These are phyloP conservation scores for Suncus etruscus DNA, from an alignment of 2,113 vertebrate genomes.

Conservation along the genomic window DNA sequence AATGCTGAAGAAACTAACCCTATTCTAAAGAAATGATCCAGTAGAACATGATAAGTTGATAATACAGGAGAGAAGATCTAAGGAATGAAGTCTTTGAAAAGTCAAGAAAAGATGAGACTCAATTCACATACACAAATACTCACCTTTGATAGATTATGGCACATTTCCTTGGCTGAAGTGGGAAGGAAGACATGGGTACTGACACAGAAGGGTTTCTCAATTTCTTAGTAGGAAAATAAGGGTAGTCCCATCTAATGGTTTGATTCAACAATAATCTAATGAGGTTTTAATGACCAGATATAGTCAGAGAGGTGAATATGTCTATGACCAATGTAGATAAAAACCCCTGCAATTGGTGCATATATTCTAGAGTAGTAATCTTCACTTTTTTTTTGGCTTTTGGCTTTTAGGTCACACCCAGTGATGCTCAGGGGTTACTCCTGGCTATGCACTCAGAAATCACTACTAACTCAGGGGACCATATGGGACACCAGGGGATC, in stretches of 20 bases:
- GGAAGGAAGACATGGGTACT: neutral
- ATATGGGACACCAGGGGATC: too few relatives aligned
- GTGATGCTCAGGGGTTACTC: too few relatives aligned
- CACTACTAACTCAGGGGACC: too few relatives aligned
- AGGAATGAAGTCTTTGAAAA: neutral
- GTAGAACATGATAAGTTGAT: too few relatives aligned
- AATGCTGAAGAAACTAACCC: too few relatives aligned
- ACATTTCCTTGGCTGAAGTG: neutral
- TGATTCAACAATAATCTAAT: neutral
- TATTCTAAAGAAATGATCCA: too few relatives aligned
- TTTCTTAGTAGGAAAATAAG: slow-evolving; percentile 14
- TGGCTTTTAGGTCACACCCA: too few relatives aligned
- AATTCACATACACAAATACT: neutral
- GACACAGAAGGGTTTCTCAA: neutral
- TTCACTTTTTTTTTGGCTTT: neutral
- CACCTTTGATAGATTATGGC: neutral
- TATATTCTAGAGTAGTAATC: neutral
- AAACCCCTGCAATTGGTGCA: neutral
- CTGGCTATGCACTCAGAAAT: too few relatives aligned
- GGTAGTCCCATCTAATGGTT: neutral
- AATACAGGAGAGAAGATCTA: neutral
- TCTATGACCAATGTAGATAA: neutral
- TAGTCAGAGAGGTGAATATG: neutral
- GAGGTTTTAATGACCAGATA: neutral
- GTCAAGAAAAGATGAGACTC: neutral